Percentiles rank a stretch among this genome's conserved stretches.
phyloP scores from a whole-genome alignment of 2,888 invertebrate genomes.

The Drosophila nr. fundita region DNA sequence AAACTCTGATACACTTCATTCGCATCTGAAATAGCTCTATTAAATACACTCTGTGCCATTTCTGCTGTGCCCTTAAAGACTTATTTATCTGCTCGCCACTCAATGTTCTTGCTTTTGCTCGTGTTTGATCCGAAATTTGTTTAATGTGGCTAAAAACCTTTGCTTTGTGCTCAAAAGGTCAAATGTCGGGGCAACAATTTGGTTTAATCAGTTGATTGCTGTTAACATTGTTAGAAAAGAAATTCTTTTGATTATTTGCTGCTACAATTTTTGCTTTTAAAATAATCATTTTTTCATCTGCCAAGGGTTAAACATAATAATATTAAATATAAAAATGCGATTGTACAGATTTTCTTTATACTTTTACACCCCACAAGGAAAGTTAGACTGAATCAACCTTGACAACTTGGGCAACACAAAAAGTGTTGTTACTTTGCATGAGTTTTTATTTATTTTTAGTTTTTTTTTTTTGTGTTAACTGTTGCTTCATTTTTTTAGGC shows the following conservation, averaged over 20 bases:
- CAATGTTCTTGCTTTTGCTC: not conserved
- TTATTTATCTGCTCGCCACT: not conserved
- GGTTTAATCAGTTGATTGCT: slow-evolving; percentile 3
- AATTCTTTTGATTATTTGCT: not conserved
- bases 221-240: not conserved
- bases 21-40: not conserved
- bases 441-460: not conserved
- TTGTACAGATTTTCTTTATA: not conserved
- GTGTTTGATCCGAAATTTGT: not conserved
- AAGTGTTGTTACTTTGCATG: slow-evolving; percentile 3
- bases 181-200: not conserved
- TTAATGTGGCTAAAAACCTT: not conserved
- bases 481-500: slow-evolving; percentile 1
- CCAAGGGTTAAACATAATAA: not conserved
- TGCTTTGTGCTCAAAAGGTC: not conserved
- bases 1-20: slow-evolving; percentile 22
- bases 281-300: not conserved
- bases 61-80: not conserved
- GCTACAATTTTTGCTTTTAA: slow-evolving; percentile 4
- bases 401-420: not conserved
- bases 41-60: not conserved
- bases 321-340: not conserved
- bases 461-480: not conserved
- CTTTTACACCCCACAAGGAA: not conserved
- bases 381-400: not conserved